Evolutionary conservation across 2,797 vertebrate species (phyloP).

Genomic region (Acomys russatus): DNA sequence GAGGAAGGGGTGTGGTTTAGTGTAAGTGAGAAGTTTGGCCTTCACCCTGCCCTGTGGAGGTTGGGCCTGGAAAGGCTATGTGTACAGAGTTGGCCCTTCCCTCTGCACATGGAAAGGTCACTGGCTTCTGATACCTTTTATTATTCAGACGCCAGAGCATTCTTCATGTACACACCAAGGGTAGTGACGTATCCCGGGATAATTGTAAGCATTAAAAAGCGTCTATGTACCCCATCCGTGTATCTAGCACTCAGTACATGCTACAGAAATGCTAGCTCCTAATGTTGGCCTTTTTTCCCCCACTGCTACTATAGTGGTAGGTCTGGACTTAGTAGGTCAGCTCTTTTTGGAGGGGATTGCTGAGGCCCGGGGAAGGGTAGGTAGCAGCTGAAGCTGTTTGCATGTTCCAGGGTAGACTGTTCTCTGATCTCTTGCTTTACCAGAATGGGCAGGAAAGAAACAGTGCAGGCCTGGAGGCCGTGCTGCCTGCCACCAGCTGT

Average conservation of each 20-base stretch:
- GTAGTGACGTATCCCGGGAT: background rate
- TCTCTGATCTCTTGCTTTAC: background rate
- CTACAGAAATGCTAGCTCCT: background rate
- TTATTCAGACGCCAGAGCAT: constrained; percentile 17
- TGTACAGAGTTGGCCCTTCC: background rate
- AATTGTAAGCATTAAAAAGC: background rate
- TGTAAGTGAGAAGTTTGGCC: background rate
- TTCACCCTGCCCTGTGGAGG: background rate
- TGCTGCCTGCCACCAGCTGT: background rate
- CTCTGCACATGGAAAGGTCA: background rate
- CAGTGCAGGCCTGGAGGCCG: background rate
- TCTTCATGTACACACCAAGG: background rate
- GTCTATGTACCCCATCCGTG: background rate
- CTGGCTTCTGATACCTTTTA: background rate
- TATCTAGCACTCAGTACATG: background rate
- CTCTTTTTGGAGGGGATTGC: background rate
- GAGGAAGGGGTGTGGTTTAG: background rate
- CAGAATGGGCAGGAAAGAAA: background rate
- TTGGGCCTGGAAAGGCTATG: constrained; percentile 40
- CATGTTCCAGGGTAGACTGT: background rate
- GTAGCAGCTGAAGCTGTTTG: background rate
- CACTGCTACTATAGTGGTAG: background rate
- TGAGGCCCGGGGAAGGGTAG: background rate
- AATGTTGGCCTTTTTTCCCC: background rate
- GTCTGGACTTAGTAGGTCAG: background rate